Percentiles rank a stretch among this genome's conserved stretches.
Evolutionary conservation across 2,797 vertebrate species (phyloP).

Genomic region (Ispidina lecontei): DNA sequence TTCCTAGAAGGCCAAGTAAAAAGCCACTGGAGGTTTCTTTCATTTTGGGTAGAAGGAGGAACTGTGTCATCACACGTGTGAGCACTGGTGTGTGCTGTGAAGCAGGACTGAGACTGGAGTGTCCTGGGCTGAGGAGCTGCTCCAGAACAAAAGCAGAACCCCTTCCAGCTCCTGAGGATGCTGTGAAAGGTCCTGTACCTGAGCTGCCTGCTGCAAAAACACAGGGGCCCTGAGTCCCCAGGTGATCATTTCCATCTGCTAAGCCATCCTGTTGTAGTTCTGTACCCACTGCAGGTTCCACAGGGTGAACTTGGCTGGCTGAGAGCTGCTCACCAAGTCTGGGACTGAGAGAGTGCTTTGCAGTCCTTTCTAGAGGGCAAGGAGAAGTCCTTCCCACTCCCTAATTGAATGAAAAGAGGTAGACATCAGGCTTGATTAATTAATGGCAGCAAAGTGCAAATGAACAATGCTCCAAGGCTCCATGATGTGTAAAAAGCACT

Average conservation of each 20-base stretch:
- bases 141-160: not conserved
- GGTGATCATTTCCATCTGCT: not conserved
- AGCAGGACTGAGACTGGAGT: not conserved
- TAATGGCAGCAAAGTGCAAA: not conserved
- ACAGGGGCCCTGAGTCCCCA: not conserved
- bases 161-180: not conserved
- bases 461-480: not conserved
- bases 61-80: too few relatives aligned
- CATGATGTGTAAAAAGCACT: not conserved
- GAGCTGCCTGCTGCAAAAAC: not conserved
- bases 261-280: not conserved
- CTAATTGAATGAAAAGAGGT: not conserved
- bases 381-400: not conserved
- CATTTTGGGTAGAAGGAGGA: too few relatives aligned
- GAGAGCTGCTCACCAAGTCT: not conserved
- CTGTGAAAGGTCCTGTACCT: not conserved
- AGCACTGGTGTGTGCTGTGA: not conserved
- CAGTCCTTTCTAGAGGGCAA: not conserved
- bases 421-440: not conserved
- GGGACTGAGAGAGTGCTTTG: not conserved
- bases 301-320: not conserved
- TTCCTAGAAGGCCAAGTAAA: not conserved
- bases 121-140: not conserved
- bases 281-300: not conserved
- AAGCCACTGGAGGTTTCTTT: too few relatives aligned